Conservation (phyloP, 2,888 invertebrate species). For the Azorinus chamasolen region DNA sequence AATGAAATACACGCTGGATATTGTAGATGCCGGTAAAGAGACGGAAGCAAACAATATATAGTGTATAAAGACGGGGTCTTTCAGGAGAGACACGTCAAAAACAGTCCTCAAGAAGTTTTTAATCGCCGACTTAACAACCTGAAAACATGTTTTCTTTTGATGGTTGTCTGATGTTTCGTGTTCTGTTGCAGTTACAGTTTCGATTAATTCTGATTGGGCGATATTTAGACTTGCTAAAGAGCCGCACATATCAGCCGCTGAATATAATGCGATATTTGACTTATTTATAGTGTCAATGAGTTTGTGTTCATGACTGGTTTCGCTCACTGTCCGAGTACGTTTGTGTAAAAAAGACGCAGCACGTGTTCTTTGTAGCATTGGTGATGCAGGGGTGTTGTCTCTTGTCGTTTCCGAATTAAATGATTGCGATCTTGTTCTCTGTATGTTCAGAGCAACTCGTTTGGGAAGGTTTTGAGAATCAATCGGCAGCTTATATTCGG, state of each 20-base stretch:
- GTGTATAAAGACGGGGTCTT: conserved; percentile 18
- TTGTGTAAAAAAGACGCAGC: background rate
- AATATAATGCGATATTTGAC: conserved; percentile 26
- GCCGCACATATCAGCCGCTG: conserved; percentile 21
- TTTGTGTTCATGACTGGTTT: conserved; percentile 1
- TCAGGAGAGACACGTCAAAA: conserved; percentile 23
- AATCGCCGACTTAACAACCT: too few species aligned
- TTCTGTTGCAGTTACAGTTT: too few species aligned
- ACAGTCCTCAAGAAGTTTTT: background rate
- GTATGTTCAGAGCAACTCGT: background rate
- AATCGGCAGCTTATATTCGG: background rate
- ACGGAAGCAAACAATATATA: conserved; percentile 20
- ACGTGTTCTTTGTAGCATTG: background rate
- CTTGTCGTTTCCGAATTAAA: conserved; percentile 12
- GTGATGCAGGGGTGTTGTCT: background rate
- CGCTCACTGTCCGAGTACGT: conserved; percentile 15
- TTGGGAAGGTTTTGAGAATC: background rate
- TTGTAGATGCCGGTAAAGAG: conserved; percentile 7
- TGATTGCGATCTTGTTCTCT: conserved; percentile 8
- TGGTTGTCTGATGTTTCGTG: too few species aligned
- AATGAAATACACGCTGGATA: conserved; percentile 20
- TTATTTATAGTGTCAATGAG: background rate
- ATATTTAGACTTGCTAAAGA: conserved; percentile 2
- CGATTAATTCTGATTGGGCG: too few species aligned
- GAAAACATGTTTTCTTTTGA: too few species aligned